phyloP scores from a whole-genome alignment of 2,113 vertebrate genomes.

The Nyctibius bracteatus region DNA sequence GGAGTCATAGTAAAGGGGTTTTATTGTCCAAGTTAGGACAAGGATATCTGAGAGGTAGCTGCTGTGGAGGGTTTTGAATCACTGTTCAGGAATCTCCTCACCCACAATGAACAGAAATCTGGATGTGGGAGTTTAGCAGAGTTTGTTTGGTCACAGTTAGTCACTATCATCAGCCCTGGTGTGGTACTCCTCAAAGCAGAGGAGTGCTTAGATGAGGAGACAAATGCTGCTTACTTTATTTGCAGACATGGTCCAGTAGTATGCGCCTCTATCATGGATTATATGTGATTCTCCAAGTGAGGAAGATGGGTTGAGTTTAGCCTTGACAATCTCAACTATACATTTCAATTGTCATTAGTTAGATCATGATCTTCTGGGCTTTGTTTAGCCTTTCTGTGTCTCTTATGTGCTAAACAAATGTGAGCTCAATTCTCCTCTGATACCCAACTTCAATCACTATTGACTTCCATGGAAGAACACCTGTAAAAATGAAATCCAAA shows the following conservation, averaged over 20 bases:
- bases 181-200: not conserved
- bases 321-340: not conserved
- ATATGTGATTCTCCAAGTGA: not conserved
- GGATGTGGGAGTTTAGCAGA: not conserved
- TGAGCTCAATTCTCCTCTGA: not conserved
- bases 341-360: not conserved
- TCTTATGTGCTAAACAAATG: not conserved
- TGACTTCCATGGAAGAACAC: not conserved
- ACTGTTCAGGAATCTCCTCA: constrained; percentile 28
- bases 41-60: not conserved
- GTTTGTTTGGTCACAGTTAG: constrained; percentile 15
- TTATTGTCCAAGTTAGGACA: not conserved
- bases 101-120: not conserved
- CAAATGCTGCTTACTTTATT: not conserved
- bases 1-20: not conserved
- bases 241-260: not conserved
- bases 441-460: not conserved
- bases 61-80: constrained; percentile 8
- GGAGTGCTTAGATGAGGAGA: not conserved
- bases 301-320: not conserved
- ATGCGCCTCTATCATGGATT: not conserved
- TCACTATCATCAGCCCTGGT: not conserved
- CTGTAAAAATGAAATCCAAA: not conserved
- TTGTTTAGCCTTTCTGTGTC: not conserved
- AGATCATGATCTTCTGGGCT: not conserved